Conservation (phyloP, 2,888 invertebrate genomes). For the Melieria omissa region DNA sequence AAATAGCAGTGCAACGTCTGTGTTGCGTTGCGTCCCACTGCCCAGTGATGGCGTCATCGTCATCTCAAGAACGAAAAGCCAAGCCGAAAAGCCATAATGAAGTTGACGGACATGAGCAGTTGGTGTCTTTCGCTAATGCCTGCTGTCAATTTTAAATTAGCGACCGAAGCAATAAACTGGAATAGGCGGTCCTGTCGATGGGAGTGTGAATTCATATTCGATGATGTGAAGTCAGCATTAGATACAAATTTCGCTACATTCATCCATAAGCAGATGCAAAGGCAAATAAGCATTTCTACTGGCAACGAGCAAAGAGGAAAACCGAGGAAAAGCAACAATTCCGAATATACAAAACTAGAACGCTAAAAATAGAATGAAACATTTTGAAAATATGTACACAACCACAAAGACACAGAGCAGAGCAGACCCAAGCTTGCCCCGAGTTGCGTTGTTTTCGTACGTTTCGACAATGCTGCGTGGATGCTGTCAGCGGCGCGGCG, state of each 20-base stretch:
- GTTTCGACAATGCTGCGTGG: too few species aligned
- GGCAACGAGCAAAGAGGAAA: conserved; percentile 47
- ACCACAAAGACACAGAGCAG: conserved; percentile 12
- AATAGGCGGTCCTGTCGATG: conserved; percentile 43
- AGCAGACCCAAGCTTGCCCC: not conserved
- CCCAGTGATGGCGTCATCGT: too few species aligned
- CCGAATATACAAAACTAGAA: conserved; percentile 46
- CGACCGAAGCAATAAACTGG: conserved; percentile 15
- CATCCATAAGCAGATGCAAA: conserved; percentile 3
- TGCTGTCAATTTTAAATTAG: too few species aligned
- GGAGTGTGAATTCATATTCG: conserved; percentile 51
- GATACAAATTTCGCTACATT: not conserved
- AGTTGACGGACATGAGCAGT: too few species aligned
- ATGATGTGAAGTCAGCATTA: conserved; percentile 52
- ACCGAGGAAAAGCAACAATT: not conserved
- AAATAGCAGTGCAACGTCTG: too few species aligned
- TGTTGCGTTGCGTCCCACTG: too few species aligned
- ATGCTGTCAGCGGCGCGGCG: too few species aligned
- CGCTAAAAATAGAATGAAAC: conserved; percentile 57
- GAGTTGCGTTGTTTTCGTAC: too few species aligned
- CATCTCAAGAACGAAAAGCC: too few species aligned
- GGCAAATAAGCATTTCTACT: conserved; percentile 46
- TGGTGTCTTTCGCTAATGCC: too few species aligned
- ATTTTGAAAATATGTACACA: conserved; percentile 28
- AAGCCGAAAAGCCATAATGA: too few species aligned